Base-by-base conservation (phyloP, 2,797 vertebrate species). In the Kryptopterus vitreolus region DNA sequence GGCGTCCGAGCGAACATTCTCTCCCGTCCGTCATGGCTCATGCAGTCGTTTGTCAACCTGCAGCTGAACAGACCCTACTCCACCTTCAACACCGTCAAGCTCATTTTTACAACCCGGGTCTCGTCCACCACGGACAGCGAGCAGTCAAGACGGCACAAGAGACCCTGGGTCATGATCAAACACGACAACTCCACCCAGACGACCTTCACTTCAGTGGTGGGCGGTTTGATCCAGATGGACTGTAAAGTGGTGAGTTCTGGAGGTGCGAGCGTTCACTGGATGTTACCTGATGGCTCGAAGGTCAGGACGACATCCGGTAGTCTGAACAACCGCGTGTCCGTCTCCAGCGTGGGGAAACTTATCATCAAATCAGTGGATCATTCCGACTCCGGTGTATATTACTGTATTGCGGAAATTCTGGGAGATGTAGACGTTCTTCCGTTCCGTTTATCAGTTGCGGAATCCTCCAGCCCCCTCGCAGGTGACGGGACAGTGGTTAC, bases 141-240 rank as follows among this genome's bases (percentile, higher is more conserved):
- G 61, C 86, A 86, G 0, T 57, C 76, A 0, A 71, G 77, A 6
- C 84, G 65, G 12, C 86, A 89, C 24, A 92, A 86, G 82, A 91
- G 81, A 63, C 90, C 90, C 69, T 99, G 98, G 98, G 94, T 97
- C 6, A 90, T 98, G 91, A 96, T 98, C 81, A 90, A 94, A 77
- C 91, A 89, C 24, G 89, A 91, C 12, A 89, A 90, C 68, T 85
- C 82, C 4, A 90, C 85, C 2, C 86, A 83, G 20, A 89, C 87
- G n/a, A 89, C 84, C 0, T 86, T 93, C 70, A 90, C 66, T 1
- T 88, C 93, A 57, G 43, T 95, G 43, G 90, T 91, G 53, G 94
- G 95, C 15, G 90, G 85, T 18, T 85, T 89, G 0, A 88, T 92
- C 66, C 92, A 94, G 52, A 88, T 99, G 50, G 88, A 90, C 58